Percentiles rank a stretch among this genome's conserved stretches.
Conservation (phyloP, 53 echinoderm and acorn worm genomes). For the Hippasteria phrygiana region DNA sequence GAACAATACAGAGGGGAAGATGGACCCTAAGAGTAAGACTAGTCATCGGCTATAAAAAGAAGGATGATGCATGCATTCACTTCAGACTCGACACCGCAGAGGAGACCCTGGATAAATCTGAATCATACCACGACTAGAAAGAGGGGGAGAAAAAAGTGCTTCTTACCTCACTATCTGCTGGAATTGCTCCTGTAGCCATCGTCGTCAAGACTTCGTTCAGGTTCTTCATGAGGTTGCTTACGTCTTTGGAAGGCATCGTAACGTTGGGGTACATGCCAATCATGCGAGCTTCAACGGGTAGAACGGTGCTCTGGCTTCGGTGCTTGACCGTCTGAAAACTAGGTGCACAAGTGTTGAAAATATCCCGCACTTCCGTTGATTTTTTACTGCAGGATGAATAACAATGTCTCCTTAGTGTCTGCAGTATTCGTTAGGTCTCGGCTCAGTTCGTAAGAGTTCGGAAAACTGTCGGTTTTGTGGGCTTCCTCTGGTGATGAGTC, state of each 20-base stretch:
- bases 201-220: conserved; percentile 89
- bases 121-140: background rate
- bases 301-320: background rate
- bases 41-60: conserved; percentile 28
- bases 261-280: conserved; percentile 84
- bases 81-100: background rate
- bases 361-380: conserved; percentile 18
- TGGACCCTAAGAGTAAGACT: background rate
- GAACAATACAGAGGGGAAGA: background rate
- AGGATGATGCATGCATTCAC: conserved; percentile 20
- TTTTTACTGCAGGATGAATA: conserved; percentile 11
- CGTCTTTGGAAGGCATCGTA: conserved; percentile 87
- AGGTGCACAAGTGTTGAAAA: background rate
- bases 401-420: conserved; percentile 4
- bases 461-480: background rate
- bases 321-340: background rate
- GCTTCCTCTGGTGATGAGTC: conserved; percentile 54
- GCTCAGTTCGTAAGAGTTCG: conserved; percentile 37
- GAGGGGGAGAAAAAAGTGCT: too few species aligned
- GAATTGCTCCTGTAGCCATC: conserved; percentile 92
- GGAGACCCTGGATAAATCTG: conserved; percentile 15
- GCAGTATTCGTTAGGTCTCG: conserved; percentile 8
- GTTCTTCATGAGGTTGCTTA: conserved; percentile 65
- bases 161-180: conserved; percentile 87
- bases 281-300: too few species aligned